These are phyloP conservation scores for Calidris pugnax DNA, from an alignment of 2,113 vertebrate species.

Conservation along the genomic window DNA sequence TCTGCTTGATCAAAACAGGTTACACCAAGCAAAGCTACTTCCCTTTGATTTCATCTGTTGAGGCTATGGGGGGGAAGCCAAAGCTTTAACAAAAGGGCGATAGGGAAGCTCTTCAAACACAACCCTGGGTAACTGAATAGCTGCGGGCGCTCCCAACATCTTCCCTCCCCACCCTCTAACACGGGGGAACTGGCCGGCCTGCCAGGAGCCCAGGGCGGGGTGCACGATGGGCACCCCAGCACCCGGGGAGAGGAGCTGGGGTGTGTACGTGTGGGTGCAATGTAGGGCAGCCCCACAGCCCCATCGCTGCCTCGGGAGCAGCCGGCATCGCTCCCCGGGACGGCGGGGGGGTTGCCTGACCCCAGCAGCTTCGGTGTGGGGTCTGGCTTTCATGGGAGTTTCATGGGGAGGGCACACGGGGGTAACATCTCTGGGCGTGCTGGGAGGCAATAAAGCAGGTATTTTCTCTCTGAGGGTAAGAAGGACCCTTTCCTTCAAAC, in stretches of 20 bases:
- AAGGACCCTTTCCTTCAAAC: neutral
- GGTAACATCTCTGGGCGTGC: fast-evolving
- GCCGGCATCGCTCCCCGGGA: neutral
- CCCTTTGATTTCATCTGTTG: conserved; percentile 65
- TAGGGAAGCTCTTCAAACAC: conserved; percentile 66
- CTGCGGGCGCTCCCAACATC: conserved; percentile 41
- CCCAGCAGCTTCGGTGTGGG: neutral
- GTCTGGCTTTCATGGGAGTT: neutral
- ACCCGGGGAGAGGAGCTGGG: neutral
- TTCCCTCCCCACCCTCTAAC: conserved; percentile 38
- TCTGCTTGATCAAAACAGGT: conserved; percentile 59
- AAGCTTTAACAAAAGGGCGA: conserved; percentile 42
- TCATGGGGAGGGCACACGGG: fast-evolving
- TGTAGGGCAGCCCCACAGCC: neutral
- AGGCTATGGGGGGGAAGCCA: conserved; percentile 62
- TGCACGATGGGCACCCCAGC: neutral
- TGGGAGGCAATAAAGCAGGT: neutral
- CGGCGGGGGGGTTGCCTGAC: neutral
- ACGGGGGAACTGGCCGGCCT: neutral
- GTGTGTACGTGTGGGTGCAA: neutral
- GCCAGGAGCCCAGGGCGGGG: neutral
- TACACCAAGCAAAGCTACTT: conserved; percentile 62
- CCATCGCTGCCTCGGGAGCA: neutral
- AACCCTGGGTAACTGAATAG: conserved; percentile 39
- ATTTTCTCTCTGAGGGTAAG: neutral